Base-by-base conservation (phyloP, 1,140 invertebrate species). In the Dendroctonus valens region DNA sequence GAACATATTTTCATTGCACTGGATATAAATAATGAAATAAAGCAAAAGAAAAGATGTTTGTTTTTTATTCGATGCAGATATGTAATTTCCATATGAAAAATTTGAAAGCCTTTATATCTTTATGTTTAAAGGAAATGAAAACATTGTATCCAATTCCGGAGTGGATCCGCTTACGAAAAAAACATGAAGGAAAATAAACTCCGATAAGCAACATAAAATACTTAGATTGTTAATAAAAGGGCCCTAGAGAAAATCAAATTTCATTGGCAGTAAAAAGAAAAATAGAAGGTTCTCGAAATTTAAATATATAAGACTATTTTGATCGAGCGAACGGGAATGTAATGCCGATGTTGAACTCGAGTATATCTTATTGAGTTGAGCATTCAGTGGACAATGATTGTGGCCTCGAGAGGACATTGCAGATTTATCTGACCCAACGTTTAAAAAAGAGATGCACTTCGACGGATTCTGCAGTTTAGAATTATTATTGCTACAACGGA, bases 291-390 rank as follows among this genome's bases (percentile, higher is more conserved):
- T 68, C 66, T 62, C 61, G 50, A 67, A 68, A 68, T 68, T 68
- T 68, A 68, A 68, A 67, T 67, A 67, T 62, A 67, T 67, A 67
- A 67, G 59, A 60, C 50, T 60, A 40, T 54, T 67, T 67, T 67
- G 65, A 59, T 55, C 41, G 65, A 44, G 44, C 51, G 65, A 37
- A 50, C 46, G 7, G 44, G 50, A 67, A 55, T 15, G 38, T 62
- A 62, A 67, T 67, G 65, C 53, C 40, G 50, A 48, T 64, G 62
- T 58, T 48, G n/a, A 48, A 37, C 41, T 67, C 57, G 44, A 67
- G 65, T 67, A 53, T 26, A 26, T 60, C 40, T 67, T 67, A 67
- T 67, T 67, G 65, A 67, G 57, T 65, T 41, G 6, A 41, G 46
- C 41, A 48, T 55, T 64, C 61, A 39, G 53, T 54, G 61, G 52